These are phyloP conservation scores for Amyelois transitella DNA, from an alignment of 1,140 invertebrate species.

Conservation along the genomic window DNA sequence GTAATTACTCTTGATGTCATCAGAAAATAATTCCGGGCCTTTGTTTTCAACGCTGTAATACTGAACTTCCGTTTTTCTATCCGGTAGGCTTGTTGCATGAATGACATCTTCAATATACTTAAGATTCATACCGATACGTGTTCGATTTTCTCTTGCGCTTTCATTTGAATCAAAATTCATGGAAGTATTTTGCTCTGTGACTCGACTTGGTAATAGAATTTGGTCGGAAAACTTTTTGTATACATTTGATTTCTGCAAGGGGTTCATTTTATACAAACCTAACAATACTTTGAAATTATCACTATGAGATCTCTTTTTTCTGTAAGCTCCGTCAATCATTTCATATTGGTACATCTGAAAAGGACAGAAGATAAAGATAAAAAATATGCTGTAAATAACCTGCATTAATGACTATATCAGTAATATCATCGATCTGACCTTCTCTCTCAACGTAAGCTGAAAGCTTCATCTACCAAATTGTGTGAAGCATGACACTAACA, in stretches of 20 bases:
- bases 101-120: conserved; percentile 27
- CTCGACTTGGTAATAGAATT: conserved; percentile 35
- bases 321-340: neutral
- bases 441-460: too few relatives aligned
- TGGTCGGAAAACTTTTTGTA: conserved; percentile 48
- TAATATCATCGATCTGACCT: too few relatives aligned
- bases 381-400: too few relatives aligned
- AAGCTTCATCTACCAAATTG: too few relatives aligned
- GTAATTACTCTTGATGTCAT: neutral
- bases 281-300: conserved; percentile 48
- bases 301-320: conserved; percentile 25
- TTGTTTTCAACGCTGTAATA: conserved; percentile 14
- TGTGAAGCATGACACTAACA: too few relatives aligned
- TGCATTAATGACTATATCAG: too few relatives aligned
- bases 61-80: neutral
- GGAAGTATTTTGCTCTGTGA: conserved; percentile 13
- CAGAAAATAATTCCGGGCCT: conserved; percentile 12
- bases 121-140: conserved; percentile 25
- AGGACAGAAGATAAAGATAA: neutral
- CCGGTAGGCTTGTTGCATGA: conserved; percentile 5
- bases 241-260: conserved; percentile 44
- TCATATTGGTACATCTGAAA: neutral
- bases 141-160: conserved; percentile 36
- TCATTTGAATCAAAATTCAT: conserved; percentile 50
- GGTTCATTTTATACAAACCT: conserved; percentile 55